Evolutionary conservation across 2,113 vertebrate genomes (phyloP), one percentile per base, ranked within the genome.

Genomic region (Pithys albifrons): DNA sequence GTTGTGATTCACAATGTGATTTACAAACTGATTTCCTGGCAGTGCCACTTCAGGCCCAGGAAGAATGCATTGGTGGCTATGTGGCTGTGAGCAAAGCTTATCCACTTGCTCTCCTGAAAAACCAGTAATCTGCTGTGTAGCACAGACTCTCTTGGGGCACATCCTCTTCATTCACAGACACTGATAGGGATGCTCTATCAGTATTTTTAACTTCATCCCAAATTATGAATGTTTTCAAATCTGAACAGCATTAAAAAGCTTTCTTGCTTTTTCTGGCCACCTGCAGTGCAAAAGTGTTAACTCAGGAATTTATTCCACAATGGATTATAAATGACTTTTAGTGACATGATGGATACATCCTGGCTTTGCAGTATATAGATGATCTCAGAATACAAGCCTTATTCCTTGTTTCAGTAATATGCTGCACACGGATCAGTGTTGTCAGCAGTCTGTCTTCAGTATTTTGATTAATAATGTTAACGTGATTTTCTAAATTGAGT

Each of bases 401-500:
- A 84, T 69, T 77, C 67, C 78, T 88, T 76, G 37, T 71, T 88
- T 77, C 83, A 78, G 69, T 90, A 64, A 88, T 62, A 62, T 19
- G 73, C 81, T 87, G 33, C 64, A 70, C 87, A 83, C 0, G 0
- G 52, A 93, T 54, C 35, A 83, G 72, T 43, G 61, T 28, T 90
- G 91, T 79, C 85, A 95, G 89, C 55, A 93, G 64, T 52, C 75
- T 83, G 62, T 73, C 71, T 49, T 82, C 43, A 24, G 79, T 39
- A 59, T 74, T 95, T 76, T 93, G 64, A 95, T 86, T 88, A 90
- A 88, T 77, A 77, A 74, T 17, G 27, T 55, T 81, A 88, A 77
- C 0, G 0, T 24, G 15, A 19, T 91, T 70, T 46, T 58, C 33
- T 51, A 91, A 93, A 73, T 19, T 64, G 77, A 81, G 48, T 52